Base-by-base conservation (phyloP, 2,888 invertebrate genomes). In the Caenorhabditis becei region DNA sequence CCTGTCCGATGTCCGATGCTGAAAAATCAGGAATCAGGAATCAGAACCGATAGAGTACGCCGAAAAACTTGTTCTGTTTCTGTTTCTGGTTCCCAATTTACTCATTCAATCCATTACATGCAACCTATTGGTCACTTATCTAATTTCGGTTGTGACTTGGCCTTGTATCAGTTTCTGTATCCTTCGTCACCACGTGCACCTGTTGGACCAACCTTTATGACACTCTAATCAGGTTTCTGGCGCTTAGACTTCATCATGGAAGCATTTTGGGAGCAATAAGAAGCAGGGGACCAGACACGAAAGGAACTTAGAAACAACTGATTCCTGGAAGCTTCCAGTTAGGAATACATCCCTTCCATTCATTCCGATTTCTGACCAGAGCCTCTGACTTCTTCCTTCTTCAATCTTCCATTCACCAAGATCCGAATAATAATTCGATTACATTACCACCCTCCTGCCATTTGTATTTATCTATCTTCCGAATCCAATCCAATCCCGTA, bases 131-230 rank as follows among this genome's bases (percentile, higher is more conserved):
- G 44, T 67, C 67, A 67, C 11, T 58, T 10, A 67, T 58, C 41
- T 11, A 32, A 66, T 66, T 54, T 18, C 47, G 8, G 37, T 24
- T 41, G 18, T 26, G n/a, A 66, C 41, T 54, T 37, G n/a, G 37
- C 41, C 41, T 41, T 63, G 54, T 44, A 56, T 56, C n/a, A 44
- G 56, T 54, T 56, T 54, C 56, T 54, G 16, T 51, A 32, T 4
- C 54, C 18, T 62, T 16, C 41, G 41, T 54, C 56, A 56, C 44
- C 44, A 28, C 44, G 44, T 56, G 66, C 66, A 66, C 66, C 66
- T 66, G 66, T 54, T 18, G 47, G 47, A 47, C 47, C 18, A 47
- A 47, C 18, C 18, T 47, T 47, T 47, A 47, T 47, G 47, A 47
- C 47, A 18, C 47, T 35, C 10, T 18, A 47, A 47, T 47, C 18